These are phyloP conservation scores for Apotomis betuletana DNA, from an alignment of 2,888 invertebrate genomes.

Conservation along the genomic window DNA sequence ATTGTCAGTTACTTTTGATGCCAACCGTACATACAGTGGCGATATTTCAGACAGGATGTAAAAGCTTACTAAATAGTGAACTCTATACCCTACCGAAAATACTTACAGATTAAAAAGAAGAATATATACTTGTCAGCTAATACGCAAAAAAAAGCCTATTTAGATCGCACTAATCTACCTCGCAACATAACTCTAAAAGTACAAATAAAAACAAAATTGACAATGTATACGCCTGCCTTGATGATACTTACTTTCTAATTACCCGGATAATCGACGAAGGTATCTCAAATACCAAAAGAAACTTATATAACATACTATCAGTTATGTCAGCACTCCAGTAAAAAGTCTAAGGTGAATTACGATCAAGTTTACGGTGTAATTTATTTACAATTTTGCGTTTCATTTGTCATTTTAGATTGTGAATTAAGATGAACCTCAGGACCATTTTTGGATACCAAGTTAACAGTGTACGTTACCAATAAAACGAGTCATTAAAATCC, in stretches of 20 bases:
- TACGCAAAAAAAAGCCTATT: too few relatives aligned
- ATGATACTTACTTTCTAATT: slow-evolving; percentile 43
- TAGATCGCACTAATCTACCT: not conserved
- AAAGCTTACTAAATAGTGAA: too few relatives aligned
- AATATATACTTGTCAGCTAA: too few relatives aligned
- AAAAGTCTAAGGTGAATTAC: slow-evolving; percentile 51
- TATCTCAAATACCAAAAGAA: slow-evolving; percentile 26
- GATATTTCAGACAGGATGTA: too few relatives aligned
- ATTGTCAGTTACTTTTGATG: too few relatives aligned
- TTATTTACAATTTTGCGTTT: slow-evolving; percentile 54
- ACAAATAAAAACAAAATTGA: slow-evolving; percentile 30
- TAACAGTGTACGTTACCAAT: too few relatives aligned
- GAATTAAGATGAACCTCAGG: slow-evolving; percentile 11
- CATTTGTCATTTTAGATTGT: slow-evolving; percentile 56
- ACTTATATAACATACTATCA: slow-evolving; percentile 19
- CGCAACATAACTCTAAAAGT: not conserved
- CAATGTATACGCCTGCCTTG: slow-evolving; percentile 23
- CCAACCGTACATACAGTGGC: too few relatives aligned
- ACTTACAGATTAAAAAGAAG: too few relatives aligned
- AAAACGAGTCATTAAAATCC: too few relatives aligned
- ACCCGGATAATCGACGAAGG: slow-evolving; percentile 28
- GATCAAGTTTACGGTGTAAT: slow-evolving; percentile 54
- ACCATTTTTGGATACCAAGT: too few relatives aligned
- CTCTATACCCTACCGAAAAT: too few relatives aligned
- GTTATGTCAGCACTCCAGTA: slow-evolving; percentile 35